Evolutionary conservation across 2,888 invertebrate species (phyloP), one percentile per base, ranked within the genome.

Genomic region (Meloe dianella): DNA sequence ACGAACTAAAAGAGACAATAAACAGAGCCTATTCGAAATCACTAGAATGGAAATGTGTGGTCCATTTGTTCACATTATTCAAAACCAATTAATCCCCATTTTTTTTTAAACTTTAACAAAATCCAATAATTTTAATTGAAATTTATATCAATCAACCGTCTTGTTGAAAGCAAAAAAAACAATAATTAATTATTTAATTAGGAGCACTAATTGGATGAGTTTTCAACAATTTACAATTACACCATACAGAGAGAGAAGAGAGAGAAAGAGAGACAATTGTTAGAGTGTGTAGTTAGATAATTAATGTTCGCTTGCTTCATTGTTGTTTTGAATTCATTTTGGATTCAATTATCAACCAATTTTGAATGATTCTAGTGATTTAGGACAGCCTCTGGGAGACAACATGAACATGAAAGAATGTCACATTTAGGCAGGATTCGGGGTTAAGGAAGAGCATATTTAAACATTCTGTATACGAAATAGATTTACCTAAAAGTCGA

Each of bases 401-500:
- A 75, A 78, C 76, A 77, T 78, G 76, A 77, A 79, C 76, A 78
- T 78, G 79, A 78, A 77, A 78, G 73, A 74, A 75, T 79, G 74
- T 77, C 77, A 79, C 79, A 79, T 78, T 75, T 78, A 80, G 76
- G 77, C 76, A 38, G 32, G 22, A 35, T 24, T 2, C 9, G 60
- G 61, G 66, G 57, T 9, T 9, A 12, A 61, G 65, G 66, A 63
- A 68, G 66, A 60, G 57, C 38, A n/a, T 47, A 66, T 70, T 24
- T 54, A 24, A 67, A 68, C 69, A 70, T 71, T 72, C 67, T 71
- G 59, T 67, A 64, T 35, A 51, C 72, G 71, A 71, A 72, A 69
- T 63, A 62, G 65, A 64, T 63, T 60, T 68, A 69, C 71, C 64
- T 59, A 65, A 67, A 27, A 60, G 63, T 63, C 68, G 63, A 68